Conservation (phyloP, 2,888 invertebrate species). For the Spisula solida region DNA sequence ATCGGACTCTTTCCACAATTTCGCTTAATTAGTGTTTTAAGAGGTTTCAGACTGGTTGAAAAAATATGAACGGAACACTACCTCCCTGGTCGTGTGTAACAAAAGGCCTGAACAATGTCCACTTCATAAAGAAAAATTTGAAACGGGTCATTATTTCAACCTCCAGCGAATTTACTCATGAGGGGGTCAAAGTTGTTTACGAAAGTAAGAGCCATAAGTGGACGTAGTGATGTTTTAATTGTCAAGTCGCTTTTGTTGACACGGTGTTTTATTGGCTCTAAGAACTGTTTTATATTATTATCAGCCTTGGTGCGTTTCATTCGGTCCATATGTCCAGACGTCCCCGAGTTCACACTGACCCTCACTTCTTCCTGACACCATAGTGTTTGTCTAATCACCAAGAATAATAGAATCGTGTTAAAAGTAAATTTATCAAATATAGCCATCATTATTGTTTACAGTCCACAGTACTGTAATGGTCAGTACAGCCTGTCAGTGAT, state of each 20-base stretch:
- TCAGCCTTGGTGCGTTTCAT: slow-evolving; percentile 2
- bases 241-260: slow-evolving; percentile 60
- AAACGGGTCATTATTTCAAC: slow-evolving; percentile 66
- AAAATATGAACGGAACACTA: slow-evolving; percentile 54
- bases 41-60: slow-evolving; percentile 62
- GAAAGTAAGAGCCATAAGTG: slow-evolving; percentile 64
- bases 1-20: slow-evolving; percentile 63
- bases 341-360: slow-evolving; percentile 64
- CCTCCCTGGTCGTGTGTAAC: slow-evolving; percentile 62
- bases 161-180: slow-evolving; percentile 52
- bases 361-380: slow-evolving; percentile 16
- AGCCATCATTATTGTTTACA: not conserved
- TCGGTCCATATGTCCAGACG: slow-evolving; percentile 58
- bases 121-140: slow-evolving; percentile 73
- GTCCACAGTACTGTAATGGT: not conserved
- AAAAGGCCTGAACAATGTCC: slow-evolving; percentile 57
- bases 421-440: slow-evolving; percentile 12
- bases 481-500: not conserved
- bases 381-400: not conserved
- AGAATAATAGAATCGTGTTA: not conserved
- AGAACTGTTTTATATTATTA: slow-evolving; percentile 61
- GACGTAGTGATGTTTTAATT: slow-evolving; percentile 53
- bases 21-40: slow-evolving; percentile 71
- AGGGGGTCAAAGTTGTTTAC: slow-evolving; percentile 66
- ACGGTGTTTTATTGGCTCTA: slow-evolving; percentile 61